Evolutionary conservation across 53 echinoderm and acorn worm genomes (phyloP).

Genomic region (Hippasteria phrygiana): DNA sequence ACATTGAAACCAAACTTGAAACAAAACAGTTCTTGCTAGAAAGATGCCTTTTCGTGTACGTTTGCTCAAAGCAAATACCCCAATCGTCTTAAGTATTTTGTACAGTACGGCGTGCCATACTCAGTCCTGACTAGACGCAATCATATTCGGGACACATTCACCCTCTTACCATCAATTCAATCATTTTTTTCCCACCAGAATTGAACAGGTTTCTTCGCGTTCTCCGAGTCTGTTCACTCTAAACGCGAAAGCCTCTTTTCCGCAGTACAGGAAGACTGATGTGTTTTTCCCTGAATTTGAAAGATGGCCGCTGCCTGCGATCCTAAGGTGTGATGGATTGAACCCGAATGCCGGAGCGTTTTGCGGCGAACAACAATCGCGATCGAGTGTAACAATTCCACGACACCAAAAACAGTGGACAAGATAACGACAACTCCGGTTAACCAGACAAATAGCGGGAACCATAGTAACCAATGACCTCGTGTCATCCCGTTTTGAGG

Average conservation of each 20-base stretch:
- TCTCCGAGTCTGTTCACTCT: not conserved
- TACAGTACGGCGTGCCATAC: not conserved
- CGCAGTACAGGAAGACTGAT: not conserved
- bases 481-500: not conserved
- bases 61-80: too few relatives aligned
- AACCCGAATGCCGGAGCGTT: not conserved
- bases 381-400: conserved; percentile 1
- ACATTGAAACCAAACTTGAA: too few relatives aligned
- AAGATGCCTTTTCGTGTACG: too few relatives aligned
- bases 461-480: conserved; percentile 31
- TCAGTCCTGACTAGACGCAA: not conserved
- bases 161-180: conserved; percentile 31
- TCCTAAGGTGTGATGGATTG: not conserved
- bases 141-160: not conserved
- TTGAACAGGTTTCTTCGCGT: not conserved
- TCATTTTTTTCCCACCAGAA: not conserved
- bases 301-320: not conserved
- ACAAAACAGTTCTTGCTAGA: too few relatives aligned
- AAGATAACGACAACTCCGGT: conserved; percentile 23
- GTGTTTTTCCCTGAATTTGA: not conserved
- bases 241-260: not conserved
- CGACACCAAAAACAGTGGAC: conserved; percentile 19
- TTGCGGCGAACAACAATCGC: not conserved
- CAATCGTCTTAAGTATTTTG: too few relatives aligned
- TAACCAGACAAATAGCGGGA: conserved; percentile 33